Base-by-base conservation (phyloP, 2,888 invertebrate species). In the Nomada flava region DNA sequence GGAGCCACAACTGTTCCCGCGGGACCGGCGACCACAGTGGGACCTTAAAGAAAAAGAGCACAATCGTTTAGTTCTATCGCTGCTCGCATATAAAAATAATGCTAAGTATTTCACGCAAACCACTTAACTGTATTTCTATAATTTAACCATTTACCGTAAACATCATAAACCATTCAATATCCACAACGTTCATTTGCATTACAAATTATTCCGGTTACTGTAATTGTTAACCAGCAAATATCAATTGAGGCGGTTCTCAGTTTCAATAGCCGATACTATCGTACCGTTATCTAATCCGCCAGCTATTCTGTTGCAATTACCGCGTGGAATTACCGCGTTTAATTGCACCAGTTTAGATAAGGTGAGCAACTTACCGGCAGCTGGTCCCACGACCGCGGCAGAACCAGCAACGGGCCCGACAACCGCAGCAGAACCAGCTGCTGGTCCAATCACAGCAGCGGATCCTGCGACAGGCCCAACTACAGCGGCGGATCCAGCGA, bases 21-120 rank as follows among this genome's bases (percentile, higher is more conserved):
- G 50, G 90, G 90, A 64, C 90, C 90, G 65, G 90, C 82, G 3
- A 91, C 83, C 0, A 90, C 77, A 2, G 90, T 59, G 7, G 86
- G n/a, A 55, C 86, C 89, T 91, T 60, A 1, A 71, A 59, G 73
- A 75, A 26, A 47, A 70, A 64, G 23, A 42, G n/a, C 20, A 1
- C 20, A 18, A 29, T 52, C n/a, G 10, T 59, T 13, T 13, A 36
- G 11, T 10, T 18, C 11, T 53, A 1, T 53, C 18, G 5, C n/a
- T 55, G 55, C 4, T 47, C 47, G 47, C 15, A 47, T 47, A 47
- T 0, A 29, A 26, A 26, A 26, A 26, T 26, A 26, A 26, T 26
- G 26, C 26, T 26, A 26, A 26, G 26, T 26, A 26, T 26, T 29
- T 29, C 29, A 29, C 7, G 36, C 36, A 7, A 7, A 1, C 36